A percentile compares a stretch with the other conserved stretches of the same genome.
phyloP scores from a whole-genome alignment of 1,140 invertebrate species.

The Diabrotica virgifera region DNA sequence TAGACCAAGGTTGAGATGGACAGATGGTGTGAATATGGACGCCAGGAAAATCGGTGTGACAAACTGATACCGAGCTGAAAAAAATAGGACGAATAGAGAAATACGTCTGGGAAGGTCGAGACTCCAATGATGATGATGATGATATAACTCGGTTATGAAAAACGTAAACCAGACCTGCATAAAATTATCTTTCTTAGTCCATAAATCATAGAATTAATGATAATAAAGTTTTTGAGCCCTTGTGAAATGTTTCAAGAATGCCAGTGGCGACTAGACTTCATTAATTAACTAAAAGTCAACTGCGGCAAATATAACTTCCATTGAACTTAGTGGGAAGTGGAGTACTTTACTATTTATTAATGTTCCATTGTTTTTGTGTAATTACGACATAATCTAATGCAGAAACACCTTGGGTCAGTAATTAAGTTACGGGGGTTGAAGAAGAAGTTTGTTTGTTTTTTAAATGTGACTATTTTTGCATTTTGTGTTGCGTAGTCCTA shows the following conservation, averaged over 20 bases:
- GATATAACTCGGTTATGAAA: too few species aligned
- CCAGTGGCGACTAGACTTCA: background rate
- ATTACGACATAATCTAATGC: background rate
- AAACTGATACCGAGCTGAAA: background rate
- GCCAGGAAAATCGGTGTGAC: background rate
- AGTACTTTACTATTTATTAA: slow-evolving; percentile 3
- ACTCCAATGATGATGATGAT: too few species aligned
- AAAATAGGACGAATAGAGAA: background rate
- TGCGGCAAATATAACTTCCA: slow-evolving; percentile 1
- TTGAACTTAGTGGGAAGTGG: background rate
- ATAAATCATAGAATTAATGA: too few species aligned
- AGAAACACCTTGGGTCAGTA: background rate
- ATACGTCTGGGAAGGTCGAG: background rate
- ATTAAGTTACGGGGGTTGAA: background rate
- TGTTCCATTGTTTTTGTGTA: slow-evolving; percentile 1
- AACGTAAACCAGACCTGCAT: too few species aligned
- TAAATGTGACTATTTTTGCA: too few species aligned
- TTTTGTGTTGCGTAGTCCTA: too few species aligned
- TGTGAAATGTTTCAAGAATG: background rate
- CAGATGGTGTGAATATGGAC: background rate
- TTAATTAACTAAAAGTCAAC: background rate
- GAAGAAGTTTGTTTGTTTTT: background rate
- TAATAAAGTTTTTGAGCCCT: too few species aligned
- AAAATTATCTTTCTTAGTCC: too few species aligned
- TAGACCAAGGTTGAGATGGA: background rate